Evolutionary conservation across 1,140 invertebrate genomes (phyloP).

Genomic region (Meloidogyne chitwoodi): DNA sequence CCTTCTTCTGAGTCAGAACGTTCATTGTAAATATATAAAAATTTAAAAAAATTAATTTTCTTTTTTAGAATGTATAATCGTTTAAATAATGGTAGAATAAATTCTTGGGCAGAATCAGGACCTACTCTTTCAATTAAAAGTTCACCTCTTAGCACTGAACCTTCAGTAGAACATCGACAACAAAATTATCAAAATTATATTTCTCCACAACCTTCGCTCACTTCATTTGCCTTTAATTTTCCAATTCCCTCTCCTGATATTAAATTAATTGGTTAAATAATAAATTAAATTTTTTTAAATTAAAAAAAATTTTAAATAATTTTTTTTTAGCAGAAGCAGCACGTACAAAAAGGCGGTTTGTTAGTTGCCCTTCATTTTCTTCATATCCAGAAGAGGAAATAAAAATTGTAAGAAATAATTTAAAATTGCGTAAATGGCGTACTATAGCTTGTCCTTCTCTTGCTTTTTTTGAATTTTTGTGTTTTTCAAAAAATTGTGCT

Average conservation of each 20-base stretch:
- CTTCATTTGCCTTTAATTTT: conserved; percentile 50
- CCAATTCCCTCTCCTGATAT: conserved; percentile 43
- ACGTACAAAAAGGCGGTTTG: conserved; percentile 30
- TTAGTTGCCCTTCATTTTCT: conserved; percentile 31
- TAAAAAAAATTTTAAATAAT: background rate
- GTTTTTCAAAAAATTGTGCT: conserved; percentile 9
- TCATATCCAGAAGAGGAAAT: background rate
- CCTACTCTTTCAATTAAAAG: conserved; percentile 35
- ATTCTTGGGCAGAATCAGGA: conserved; percentile 35
- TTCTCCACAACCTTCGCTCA: conserved; percentile 51
- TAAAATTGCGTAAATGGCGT: conserved; percentile 13
- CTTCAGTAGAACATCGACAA: conserved; percentile 50
- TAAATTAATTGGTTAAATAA: conserved; percentile 38
- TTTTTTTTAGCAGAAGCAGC: conserved; percentile 13
- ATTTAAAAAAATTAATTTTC: background rate
- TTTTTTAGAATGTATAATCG: conserved; percentile 38
- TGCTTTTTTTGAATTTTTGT: conserved; percentile 19
- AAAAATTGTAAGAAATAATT: background rate
- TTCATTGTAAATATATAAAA: background rate
- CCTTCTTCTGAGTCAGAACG: conserved; percentile 14
- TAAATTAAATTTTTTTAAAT: background rate
- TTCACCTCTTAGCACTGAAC: conserved; percentile 47
- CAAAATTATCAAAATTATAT: conserved; percentile 42
- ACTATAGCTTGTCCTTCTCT: conserved; percentile 7
- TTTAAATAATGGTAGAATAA: conserved; percentile 16